phyloP scores from a whole-genome alignment of 64 coral and sea anemone genomes.

The Orbicella faveolata region DNA sequence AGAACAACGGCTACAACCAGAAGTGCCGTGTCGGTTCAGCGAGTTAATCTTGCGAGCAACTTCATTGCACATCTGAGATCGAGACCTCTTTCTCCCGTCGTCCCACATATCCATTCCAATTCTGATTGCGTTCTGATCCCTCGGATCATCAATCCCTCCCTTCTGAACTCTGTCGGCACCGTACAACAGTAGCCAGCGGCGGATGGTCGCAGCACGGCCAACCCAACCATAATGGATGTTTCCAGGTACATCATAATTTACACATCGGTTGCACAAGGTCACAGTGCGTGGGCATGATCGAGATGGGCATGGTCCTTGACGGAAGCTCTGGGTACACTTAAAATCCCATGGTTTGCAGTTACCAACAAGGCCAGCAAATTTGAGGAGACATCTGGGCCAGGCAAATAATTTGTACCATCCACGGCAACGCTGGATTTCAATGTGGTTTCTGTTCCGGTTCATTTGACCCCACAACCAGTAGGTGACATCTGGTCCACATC shows the following conservation, averaged over 20 bases:
- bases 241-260: conserved; percentile 51
- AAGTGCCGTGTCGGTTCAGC: conserved; percentile 3
- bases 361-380: conserved; percentile 29
- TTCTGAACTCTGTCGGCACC: conserved; percentile 53
- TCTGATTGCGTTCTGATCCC: conserved; percentile 53
- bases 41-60: background rate
- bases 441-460: conserved; percentile 26
- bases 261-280: conserved; percentile 36
- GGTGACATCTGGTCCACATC: conserved; percentile 45
- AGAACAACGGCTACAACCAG: background rate
- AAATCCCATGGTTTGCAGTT: conserved; percentile 52
- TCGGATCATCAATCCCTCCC: conserved; percentile 59
- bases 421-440: conserved; percentile 21
- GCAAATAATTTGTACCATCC: background rate
- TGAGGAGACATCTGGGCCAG: conserved; percentile 32
- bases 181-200: conserved; percentile 26
- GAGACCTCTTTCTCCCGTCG: background rate
- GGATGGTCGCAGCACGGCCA: conserved; percentile 43
- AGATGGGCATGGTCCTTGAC: conserved; percentile 1
- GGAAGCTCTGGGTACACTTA: conserved; percentile 36
- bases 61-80: background rate
- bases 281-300: conserved; percentile 34
- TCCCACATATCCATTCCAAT: conserved; percentile 60
- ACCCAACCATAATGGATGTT: conserved; percentile 56
- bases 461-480: conserved; percentile 17